phyloP scores from a whole-genome alignment of 1,140 invertebrate species.

The Schlechtendalia chinensis region DNA sequence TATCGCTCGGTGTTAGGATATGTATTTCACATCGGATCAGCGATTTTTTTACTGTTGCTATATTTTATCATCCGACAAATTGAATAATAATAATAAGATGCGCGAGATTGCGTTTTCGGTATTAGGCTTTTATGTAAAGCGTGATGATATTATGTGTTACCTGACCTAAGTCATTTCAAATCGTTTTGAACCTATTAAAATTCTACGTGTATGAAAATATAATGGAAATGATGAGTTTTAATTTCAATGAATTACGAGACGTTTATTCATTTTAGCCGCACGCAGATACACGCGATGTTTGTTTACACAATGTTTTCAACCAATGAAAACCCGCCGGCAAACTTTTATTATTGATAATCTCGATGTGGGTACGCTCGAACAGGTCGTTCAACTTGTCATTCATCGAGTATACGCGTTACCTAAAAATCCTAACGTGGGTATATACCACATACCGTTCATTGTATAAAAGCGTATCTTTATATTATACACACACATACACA shows the following conservation, averaged over 20 bases:
- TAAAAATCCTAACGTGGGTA: constrained; percentile 21
- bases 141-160: too few species aligned
- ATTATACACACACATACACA: neutral
- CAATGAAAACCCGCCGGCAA: neutral
- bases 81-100: too few species aligned
- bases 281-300: neutral
- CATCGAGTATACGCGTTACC: constrained; percentile 11
- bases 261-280: neutral
- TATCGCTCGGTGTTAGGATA: too few species aligned
- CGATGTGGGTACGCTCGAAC: constrained; percentile 18
- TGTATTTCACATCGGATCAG: too few species aligned
- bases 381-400: constrained; percentile 38
- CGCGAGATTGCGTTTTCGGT: too few species aligned
- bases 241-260: constrained; percentile 4
- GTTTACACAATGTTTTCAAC: neutral
- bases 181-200: too few species aligned
- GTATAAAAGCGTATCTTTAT: neutral
- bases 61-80: too few species aligned
- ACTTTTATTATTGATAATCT: constrained; percentile 42
- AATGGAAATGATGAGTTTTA: constrained; percentile 2
- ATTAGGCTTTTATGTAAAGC: too few species aligned
- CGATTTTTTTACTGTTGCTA: too few species aligned
- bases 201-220: neutral
- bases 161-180: too few species aligned
- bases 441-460: constrained; percentile 18